Conservation (phyloP, 2,888 invertebrate genomes). For the Mesoligia furuncula region DNA sequence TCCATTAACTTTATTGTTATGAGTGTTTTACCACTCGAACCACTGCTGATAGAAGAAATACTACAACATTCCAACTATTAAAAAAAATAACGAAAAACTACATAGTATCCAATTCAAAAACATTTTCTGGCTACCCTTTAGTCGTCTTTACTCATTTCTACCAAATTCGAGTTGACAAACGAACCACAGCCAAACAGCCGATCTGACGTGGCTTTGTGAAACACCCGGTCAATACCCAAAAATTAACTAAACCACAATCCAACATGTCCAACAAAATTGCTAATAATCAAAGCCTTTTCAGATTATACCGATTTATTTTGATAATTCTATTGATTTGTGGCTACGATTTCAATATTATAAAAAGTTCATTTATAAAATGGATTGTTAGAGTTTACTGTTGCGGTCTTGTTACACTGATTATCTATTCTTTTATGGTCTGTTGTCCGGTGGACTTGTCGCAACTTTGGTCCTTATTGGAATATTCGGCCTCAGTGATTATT, state of each 20-base stretch:
- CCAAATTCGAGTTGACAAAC: slow-evolving; percentile 75
- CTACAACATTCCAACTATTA: neutral
- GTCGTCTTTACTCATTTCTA: slow-evolving; percentile 67
- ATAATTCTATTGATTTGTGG: slow-evolving; percentile 78
- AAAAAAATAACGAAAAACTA: neutral
- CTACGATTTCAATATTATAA: slow-evolving; percentile 77
- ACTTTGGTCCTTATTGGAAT: slow-evolving; percentile 80
- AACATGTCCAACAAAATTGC: slow-evolving; percentile 66
- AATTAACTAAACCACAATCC: slow-evolving; percentile 60
- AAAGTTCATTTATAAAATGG: slow-evolving; percentile 60
- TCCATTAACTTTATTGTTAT: neutral
- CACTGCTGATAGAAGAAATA: neutral
- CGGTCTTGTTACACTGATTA: slow-evolving; percentile 67
- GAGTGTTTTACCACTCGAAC: too few species aligned
- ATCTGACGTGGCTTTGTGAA: slow-evolving; percentile 72
- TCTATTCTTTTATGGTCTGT: slow-evolving; percentile 73
- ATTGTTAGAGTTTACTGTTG: slow-evolving; percentile 73
- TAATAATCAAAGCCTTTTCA: slow-evolving; percentile 58
- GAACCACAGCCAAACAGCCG: slow-evolving; percentile 68
- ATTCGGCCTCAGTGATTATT: slow-evolving; percentile 71
- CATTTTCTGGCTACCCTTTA: slow-evolving; percentile 56
- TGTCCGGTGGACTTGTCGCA: slow-evolving; percentile 73
- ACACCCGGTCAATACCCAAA: slow-evolving; percentile 58
- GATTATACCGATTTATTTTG: slow-evolving; percentile 74
- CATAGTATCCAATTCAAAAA: slow-evolving; percentile 61